Evolutionary conservation across 2,888 invertebrate species (phyloP), one percentile per base, ranked within the genome.

Genomic region (Synergus itoensis): DNA sequence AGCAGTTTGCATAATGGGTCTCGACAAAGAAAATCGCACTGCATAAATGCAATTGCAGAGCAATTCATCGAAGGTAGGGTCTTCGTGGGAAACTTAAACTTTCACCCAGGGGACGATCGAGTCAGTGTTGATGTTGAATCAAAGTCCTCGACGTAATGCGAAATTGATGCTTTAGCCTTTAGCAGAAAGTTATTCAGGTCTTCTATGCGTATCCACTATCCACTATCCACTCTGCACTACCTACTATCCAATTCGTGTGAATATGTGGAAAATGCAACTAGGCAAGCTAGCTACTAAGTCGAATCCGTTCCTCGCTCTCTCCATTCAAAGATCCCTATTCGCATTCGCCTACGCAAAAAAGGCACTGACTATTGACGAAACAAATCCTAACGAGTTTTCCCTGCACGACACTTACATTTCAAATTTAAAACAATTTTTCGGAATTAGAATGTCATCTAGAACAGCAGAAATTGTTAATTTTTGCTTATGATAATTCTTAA

Each of bases 1-100:
- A 40, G 43, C 53, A 57, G 67, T 65, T 77, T 77, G 67, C 60
- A 75, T 73, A 69, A 78, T 78, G 36, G 62, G 28, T 57, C 62
- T 36, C 36, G 69, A 78, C 78, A 78, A 78, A 73, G 69, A 63
- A 53, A 78, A 73, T 69, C 53, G 41, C 60, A 43, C 53, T 45
- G 18, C 78, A 64, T 53, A 64, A 69, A 45, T 78, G 45, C 41
- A 45, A 75, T 75, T 45, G 79, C 80, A 79, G 80, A 80, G 79
- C 77, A 64, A 83, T 82, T 82, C 81, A 76, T 77, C 77, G 64
- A 77, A 81, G 69, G 78, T 78, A 80, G 83, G 77, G 80, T 80
- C 79, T 80, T 81, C 87, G 89, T 90, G 90, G 89, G 90, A 90
- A 91, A 89, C 89, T 86, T 87, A 85, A 89, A 90, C 91, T 91